Evolutionary conservation across 2,797 vertebrate genomes (phyloP).

Genomic region (Lindbergichthys nudifrons): DNA sequence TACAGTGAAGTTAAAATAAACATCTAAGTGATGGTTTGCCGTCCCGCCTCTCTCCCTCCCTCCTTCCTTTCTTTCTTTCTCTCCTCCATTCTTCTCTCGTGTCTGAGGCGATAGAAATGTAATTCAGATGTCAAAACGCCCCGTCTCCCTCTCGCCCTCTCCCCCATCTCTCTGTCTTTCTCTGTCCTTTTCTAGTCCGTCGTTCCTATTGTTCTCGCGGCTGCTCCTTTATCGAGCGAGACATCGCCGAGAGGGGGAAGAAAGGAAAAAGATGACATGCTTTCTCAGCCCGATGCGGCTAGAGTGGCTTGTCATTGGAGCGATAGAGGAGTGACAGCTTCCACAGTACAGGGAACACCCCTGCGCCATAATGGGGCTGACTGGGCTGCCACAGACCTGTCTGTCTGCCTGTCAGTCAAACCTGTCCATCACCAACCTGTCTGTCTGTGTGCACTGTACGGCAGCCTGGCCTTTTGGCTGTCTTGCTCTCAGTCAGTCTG

Average conservation of each 20-base stretch:
- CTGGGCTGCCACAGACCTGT: constrained; percentile 81
- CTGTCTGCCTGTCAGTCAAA: constrained; percentile 80
- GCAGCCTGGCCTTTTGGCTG: constrained; percentile 57
- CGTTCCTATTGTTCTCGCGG: constrained; percentile 85
- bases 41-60: constrained; percentile 74
- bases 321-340: constrained; percentile 83
- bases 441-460: constrained; percentile 59
- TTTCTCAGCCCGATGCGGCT: constrained; percentile 85
- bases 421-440: constrained; percentile 76
- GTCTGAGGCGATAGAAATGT: constrained; percentile 85
- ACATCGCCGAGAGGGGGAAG: constrained; percentile 82
- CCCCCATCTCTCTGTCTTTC: constrained; percentile 77
- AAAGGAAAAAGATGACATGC: constrained; percentile 86
- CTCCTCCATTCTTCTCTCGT: constrained; percentile 74
- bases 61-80: constrained; percentile 69
- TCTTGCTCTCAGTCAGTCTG: constrained; percentile 35
- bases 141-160: constrained; percentile 78
- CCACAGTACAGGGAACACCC: constrained; percentile 84
- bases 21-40: constrained; percentile 84
- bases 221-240: constrained; percentile 87
- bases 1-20: constrained; percentile 88
- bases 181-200: constrained; percentile 82
- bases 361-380: constrained; percentile 82
- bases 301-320: constrained; percentile 82
- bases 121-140: constrained; percentile 89